phyloP scores from a whole-genome alignment of 1,140 invertebrate genomes.

The Copidosoma floridanum region DNA sequence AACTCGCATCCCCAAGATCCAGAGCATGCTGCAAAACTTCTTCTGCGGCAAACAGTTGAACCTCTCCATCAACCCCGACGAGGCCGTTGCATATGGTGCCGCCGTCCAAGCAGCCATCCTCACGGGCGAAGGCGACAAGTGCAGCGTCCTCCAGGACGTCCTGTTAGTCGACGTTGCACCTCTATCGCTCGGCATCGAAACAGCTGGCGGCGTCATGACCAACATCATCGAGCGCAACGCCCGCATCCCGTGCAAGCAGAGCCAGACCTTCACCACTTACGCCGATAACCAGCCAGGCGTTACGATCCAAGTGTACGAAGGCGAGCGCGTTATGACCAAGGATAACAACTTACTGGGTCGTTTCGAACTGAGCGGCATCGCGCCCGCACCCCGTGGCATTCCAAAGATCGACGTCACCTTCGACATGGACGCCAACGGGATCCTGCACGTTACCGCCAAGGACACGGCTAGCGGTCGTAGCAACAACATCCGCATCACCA shows the following conservation, averaged over 20 bases:
- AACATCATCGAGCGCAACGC: conserved; percentile 63
- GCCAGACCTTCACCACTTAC: conserved; percentile 66
- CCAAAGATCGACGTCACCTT: conserved; percentile 71
- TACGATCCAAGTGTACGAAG: conserved; percentile 69
- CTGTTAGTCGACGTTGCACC: conserved; percentile 72
- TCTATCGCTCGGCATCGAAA: conserved; percentile 62
- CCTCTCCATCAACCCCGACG: conserved; percentile 69
- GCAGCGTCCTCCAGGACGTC: conserved; percentile 64
- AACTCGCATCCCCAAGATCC: conserved; percentile 69
- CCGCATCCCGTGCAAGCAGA: conserved; percentile 65
- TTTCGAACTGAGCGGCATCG: conserved; percentile 62
- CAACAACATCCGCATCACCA: conserved; percentile 61
- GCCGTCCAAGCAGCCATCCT: conserved; percentile 67
- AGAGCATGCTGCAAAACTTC: conserved; percentile 63
- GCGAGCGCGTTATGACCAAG: conserved; percentile 66
- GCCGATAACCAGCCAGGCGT: conserved; percentile 71
- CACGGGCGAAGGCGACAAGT: conserved; percentile 57
- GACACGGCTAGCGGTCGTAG: conserved; percentile 56
- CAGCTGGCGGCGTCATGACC: conserved; percentile 61
- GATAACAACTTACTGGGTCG: conserved; percentile 78
- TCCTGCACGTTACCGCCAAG: conserved; percentile 62
- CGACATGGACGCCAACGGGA: conserved; percentile 68
- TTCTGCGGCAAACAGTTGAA: conserved; percentile 65
- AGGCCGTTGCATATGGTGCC: conserved; percentile 67
- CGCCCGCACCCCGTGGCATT: conserved; percentile 58